Conservation (phyloP, 2,888 invertebrate species). For the Trachelus tabidus region DNA sequence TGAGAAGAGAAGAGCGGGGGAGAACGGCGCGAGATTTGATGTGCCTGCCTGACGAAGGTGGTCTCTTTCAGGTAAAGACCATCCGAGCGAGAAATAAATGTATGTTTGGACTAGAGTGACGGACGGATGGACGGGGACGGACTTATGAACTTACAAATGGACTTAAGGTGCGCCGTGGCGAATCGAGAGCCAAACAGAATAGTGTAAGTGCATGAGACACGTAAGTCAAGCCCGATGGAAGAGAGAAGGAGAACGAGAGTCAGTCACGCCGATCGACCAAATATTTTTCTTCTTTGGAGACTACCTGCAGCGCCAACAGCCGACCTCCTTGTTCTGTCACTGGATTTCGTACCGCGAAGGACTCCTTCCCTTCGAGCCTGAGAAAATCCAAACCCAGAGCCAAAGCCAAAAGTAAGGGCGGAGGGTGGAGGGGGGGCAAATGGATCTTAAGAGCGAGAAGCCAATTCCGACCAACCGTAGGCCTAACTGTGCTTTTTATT, state of each 20-base stretch:
- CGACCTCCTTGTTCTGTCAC: too few relatives aligned
- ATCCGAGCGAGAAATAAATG: slow-evolving; percentile 40
- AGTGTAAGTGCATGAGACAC: slow-evolving; percentile 17
- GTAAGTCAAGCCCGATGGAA: slow-evolving; percentile 8
- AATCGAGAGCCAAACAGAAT: slow-evolving; percentile 53
- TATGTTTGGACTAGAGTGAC: slow-evolving; percentile 46
- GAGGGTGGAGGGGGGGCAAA: slow-evolving; percentile 24
- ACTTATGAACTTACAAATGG: slow-evolving; percentile 21
- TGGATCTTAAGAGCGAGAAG: slow-evolving; percentile 38
- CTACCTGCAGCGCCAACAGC: slow-evolving; percentile 22
- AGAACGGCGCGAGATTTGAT: slow-evolving; percentile 14
- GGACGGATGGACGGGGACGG: slow-evolving; percentile 19
- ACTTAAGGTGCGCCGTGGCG: slow-evolving; percentile 47
- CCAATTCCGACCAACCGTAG: slow-evolving; percentile 20
- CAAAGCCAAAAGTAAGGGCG: slow-evolving; percentile 11
- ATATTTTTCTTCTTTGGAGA: slow-evolving; percentile 35
- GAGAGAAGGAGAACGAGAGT: slow-evolving; percentile 7
- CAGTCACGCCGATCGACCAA: slow-evolving; percentile 48
- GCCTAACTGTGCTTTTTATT: background rate
- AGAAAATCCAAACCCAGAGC: slow-evolving; percentile 3
- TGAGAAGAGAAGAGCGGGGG: slow-evolving; percentile 26
- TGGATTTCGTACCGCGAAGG: too few relatives aligned
- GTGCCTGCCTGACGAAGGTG: slow-evolving; percentile 19
- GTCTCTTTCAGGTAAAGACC: slow-evolving; percentile 8
- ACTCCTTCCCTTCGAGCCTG: too few relatives aligned